Evolutionary conservation across 2,113 vertebrate genomes (phyloP), one percentile per base, ranked within the genome.

Genomic region (western clawed frog (Xenopus tropicalis)): DNA sequence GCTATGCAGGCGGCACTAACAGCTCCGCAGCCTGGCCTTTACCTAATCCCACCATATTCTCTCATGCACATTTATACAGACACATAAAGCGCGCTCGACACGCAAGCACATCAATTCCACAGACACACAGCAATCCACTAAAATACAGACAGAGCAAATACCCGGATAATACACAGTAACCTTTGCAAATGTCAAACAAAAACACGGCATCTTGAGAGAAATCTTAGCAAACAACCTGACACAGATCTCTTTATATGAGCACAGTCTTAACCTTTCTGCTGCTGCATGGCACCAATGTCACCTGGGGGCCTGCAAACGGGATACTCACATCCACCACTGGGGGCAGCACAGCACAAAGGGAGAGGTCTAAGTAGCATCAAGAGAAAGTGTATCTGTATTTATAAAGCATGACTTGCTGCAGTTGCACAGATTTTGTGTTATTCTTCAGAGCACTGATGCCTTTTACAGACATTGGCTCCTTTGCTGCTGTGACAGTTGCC

Each of bases 131-230:
- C 48, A 54, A 54, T 54, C 52, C n/a, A 54, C 52, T 54, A n/a
- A 54, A 20, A 54, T 9, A 54, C 16, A 54, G 52, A 54, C 52
- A 54, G 1, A 54, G 19, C 52, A 54, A n/a, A 48, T 17, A 48
- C 46, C 46, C 16, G 3, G 46, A 48, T 48, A 54, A 54, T 54
- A 54, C 52, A n/a, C 52, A 54, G 14, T 54, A 54, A 54, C 52
- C 52, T 54, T 54, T 54, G 52, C 19, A 54, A 54, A 54, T 54
- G 52, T 54, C 52, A 54, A 54, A 54, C 52, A 54, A 54, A 48
- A 54, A 54, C 52, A 17, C 14, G 17, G 19, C 52, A 54, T 54
- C 52, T 54, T 54, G 52, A 54, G 52, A 54, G 9, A 54, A 54
- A n/a, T 14, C 52, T 54, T 54, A n/a, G 19, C 52, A 54, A 54